Conservation (phyloP, 2,888 invertebrate species). For the Matsumyia berberina region DNA sequence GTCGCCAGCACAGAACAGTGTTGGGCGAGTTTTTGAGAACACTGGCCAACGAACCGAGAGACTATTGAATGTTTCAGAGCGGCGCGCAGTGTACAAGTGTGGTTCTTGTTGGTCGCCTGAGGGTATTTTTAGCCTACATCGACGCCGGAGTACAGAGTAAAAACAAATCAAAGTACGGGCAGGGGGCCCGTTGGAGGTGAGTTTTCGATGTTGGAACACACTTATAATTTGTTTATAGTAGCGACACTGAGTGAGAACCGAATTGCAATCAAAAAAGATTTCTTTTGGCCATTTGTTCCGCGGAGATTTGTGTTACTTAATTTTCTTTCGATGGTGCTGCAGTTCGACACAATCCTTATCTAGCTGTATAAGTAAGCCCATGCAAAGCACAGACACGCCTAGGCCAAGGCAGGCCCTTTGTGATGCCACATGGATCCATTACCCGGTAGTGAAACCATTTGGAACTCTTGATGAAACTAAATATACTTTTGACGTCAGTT, state of each 20-base stretch:
- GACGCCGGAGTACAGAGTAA: background rate
- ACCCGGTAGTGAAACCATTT: no score
- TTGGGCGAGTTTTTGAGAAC: slow-evolving; percentile 32
- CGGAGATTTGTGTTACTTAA: no score
- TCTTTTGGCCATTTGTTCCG: background rate
- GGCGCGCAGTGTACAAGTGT: slow-evolving; percentile 23
- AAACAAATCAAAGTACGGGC: background rate
- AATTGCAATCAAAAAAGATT: slow-evolving; percentile 7
- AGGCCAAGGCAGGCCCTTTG: no score
- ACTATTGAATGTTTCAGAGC: slow-evolving; percentile 42
- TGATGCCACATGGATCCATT: no score
- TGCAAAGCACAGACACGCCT: no score
- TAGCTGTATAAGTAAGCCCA: no score
- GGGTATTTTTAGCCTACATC: slow-evolving; percentile 64
- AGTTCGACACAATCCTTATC: no score
- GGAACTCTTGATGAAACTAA: no score
- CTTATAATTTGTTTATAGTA: slow-evolving; percentile 23
- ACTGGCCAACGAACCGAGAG: slow-evolving; percentile 50
- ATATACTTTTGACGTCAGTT: no score
- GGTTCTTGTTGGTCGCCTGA: slow-evolving; percentile 40
- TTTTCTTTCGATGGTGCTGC: no score
- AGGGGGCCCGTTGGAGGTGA: slow-evolving; percentile 32
- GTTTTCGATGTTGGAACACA: slow-evolving; percentile 23
- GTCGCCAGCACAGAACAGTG: slow-evolving; percentile 47
- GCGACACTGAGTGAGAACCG: slow-evolving; percentile 10